Base-by-base conservation (phyloP, 2,888 invertebrate genomes). In the Pachymerium ferrugineum region DNA sequence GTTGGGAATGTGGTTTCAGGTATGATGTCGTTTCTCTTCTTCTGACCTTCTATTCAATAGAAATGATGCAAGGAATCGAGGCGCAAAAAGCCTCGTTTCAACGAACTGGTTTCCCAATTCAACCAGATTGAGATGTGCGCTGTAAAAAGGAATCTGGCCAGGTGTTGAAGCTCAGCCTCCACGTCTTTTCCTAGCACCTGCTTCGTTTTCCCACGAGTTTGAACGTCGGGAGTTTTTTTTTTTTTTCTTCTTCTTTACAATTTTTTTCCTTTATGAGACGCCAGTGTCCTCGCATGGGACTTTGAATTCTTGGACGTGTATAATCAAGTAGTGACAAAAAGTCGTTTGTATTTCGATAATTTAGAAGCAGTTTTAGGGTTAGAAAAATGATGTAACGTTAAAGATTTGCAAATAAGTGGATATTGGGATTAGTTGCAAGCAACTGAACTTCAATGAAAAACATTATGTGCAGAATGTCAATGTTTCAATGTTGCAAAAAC, bases 21-120 rank as follows among this genome's bases (percentile, higher is more conserved):
- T 47, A 47, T 47, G 47, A 47, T 47, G 47, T 47, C 47, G 47
- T 47, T 47, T 47, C 47, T 47, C 47, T 47, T 47, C 47, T 47
- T 47, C 47, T 47, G 47, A 47, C 47, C 47, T 47, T 47, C 47
- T 8, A 47, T 47, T 47, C 16, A 47, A 47, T 47, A 4, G 47
- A 47, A n/a, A 47, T 47, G 47, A 47, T 47, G 47, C 47, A 47
- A 47, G 47, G 47, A 47, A 47, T 47, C 47, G 14, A 47, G 47
- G 47, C n/a, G 47, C n/a, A n/a, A n/a, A 47, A 16, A 47, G 19
- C 47, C 47, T 47, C 47, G 47, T 16, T 47, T 16, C 14, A 47
- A 16, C 47, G 47, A 47, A 47, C 16, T 16, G 6, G 47, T 47
- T 47, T 47, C 14, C 14, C n/a, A 12, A 22, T 8, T 6, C 47